phyloP scores from a whole-genome alignment of 2,113 vertebrate species.

The Galemys pyrenaicus region DNA sequence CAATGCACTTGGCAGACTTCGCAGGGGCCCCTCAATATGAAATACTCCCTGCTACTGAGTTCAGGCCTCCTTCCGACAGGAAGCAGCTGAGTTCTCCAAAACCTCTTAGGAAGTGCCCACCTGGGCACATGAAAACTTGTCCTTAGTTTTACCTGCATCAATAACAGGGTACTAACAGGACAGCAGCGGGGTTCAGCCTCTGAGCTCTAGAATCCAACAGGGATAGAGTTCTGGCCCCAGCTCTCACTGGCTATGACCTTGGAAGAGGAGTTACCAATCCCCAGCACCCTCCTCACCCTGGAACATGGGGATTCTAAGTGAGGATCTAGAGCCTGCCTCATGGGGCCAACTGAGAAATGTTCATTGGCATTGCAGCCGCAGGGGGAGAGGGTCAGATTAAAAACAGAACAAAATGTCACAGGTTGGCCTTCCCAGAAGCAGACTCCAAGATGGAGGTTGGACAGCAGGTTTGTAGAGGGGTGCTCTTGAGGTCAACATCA shows the following conservation, averaged over 20 bases:
- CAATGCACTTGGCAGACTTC: background rate
- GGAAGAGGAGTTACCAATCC: background rate
- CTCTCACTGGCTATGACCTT: too few species aligned
- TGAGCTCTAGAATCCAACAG: background rate
- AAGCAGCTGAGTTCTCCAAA: background rate
- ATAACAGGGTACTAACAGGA: background rate
- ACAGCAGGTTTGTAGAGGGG: background rate
- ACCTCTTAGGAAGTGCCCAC: background rate
- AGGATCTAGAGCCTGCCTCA: too few species aligned
- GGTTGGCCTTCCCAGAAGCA: background rate
- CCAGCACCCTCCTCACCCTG: background rate
- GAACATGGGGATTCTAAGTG: background rate
- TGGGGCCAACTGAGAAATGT: background rate
- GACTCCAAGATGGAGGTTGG: background rate
- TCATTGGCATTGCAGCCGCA: background rate
- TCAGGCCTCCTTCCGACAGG: background rate
- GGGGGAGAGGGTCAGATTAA: background rate
- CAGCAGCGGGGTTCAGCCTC: background rate
- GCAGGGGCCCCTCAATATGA: background rate
- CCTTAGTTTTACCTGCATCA: background rate
- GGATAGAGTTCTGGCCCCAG: background rate
- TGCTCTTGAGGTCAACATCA: background rate
- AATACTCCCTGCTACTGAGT: background rate
- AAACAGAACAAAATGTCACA: background rate
- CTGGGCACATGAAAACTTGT: background rate